Percentiles rank a stretch among this genome's conserved stretches.
Evolutionary conservation across 2,888 invertebrate species (phyloP).

Genomic region (Catocala nupta): DNA sequence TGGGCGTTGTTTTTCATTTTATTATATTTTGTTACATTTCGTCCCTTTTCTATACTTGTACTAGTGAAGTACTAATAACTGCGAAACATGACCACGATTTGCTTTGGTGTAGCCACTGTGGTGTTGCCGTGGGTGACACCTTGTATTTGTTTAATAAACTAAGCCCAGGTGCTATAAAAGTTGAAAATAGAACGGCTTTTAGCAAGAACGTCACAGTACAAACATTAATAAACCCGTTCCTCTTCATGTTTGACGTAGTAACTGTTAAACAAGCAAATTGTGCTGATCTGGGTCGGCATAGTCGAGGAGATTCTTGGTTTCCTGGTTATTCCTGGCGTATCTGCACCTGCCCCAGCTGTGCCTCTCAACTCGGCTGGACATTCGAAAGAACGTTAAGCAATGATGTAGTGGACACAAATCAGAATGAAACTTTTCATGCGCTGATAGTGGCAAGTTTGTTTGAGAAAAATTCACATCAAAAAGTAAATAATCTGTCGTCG

Average conservation of each 20-base stretch:
- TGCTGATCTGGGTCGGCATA: conserved; percentile 7
- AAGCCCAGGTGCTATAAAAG: conserved; percentile 12
- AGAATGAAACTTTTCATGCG: conserved; percentile 10
- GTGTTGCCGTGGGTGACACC: conserved; percentile 6
- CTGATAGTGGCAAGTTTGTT: conserved; percentile 2
- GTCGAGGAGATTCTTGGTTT: conserved; percentile 16
- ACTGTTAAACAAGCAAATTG: conserved; percentile 5
- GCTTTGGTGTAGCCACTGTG: conserved; percentile 13
- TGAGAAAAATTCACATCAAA: background rate
- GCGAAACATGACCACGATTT: background rate
- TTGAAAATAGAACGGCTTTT: conserved; percentile 10
- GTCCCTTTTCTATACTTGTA: too few relatives aligned
- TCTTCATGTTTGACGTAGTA: conserved; percentile 11
- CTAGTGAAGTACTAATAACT: background rate
- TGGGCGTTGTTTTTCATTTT: too few relatives aligned
- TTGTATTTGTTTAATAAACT: background rate
- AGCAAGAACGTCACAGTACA: conserved; percentile 13
- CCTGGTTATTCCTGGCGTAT: conserved; percentile 17
- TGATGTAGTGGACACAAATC: conserved; percentile 8
- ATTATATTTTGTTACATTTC: too few relatives aligned
- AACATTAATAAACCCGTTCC: conserved; percentile 7
- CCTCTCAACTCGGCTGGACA: conserved; percentile 18
- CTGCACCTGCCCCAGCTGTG: conserved; percentile 13
- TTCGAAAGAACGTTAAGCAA: conserved; percentile 15
- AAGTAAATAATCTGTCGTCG: background rate